These are phyloP conservation scores for Astropecten irregularis DNA, from an alignment of 53 echinoderm and acorn worm genomes.

Conservation along the genomic window DNA sequence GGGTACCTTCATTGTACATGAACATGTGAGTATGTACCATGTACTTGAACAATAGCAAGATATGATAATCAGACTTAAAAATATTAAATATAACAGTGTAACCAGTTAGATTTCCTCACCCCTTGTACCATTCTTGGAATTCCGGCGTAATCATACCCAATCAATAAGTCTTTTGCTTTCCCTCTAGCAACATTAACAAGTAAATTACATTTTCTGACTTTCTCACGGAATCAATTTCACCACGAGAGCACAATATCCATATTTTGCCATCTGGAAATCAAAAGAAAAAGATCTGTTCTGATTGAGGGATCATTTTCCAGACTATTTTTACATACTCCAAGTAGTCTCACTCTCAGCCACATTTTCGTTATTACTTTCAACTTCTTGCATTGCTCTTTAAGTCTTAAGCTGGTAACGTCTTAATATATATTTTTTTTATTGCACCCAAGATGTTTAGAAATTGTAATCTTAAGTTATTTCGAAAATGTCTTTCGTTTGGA, in stretches of 20 bases:
- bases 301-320: constrained; percentile 1
- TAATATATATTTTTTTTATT: no score
- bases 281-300: constrained; percentile 17
- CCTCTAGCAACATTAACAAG: not conserved
- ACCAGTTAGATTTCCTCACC: no score
- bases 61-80: no score
- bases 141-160: not conserved
- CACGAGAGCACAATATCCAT: not conserved
- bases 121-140: not conserved
- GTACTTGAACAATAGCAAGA: no score
- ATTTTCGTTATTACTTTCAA: no score
- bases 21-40: no score
- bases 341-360: constrained; percentile 50
- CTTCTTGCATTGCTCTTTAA: no score
- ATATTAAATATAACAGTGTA: no score
- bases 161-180: constrained; percentile 27
- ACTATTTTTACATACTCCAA: not conserved
- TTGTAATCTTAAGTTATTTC: not conserved
- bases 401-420: no score
- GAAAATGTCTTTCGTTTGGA: constrained; percentile 3
- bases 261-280: not conserved
- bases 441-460: constrained; percentile 4
- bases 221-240: no score
- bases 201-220: no score
- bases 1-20: no score